Base-by-base conservation (phyloP, 1,140 invertebrate species). In the Apis dorsata region DNA sequence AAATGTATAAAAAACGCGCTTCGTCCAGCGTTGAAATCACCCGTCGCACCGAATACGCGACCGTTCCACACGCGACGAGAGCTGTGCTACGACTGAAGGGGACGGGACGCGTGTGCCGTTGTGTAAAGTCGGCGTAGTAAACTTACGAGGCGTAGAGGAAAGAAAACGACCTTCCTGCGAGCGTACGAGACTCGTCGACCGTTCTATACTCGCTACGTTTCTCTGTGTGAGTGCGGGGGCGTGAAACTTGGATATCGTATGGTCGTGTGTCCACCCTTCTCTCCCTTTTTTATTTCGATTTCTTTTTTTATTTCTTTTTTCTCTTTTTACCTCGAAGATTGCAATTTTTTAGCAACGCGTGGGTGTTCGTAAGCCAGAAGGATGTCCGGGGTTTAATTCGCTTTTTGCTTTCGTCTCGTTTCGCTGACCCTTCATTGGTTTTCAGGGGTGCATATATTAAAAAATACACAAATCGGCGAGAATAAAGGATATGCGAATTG, bases 111-210 rank as follows among this genome's bases (percentile, higher is more conserved):
- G 71, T 44, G 68, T 73, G 63, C 28, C 63, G 83, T 49, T 81
- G 80, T 81, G 83, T 75, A 80, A 65, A 81, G 70, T 65, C 62
- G 72, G 19, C 60, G 68, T 78, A 86, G 86, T 83, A 72, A 86
- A 73, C 85, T 49, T 72, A 62, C 75, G 69, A 83, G 84, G 71
- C 80, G 82, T 60, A 79, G 84, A 90, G 91, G 90, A 91, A 91
- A 89, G 90, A 91, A 89, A 90, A 91, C 91, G 90, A 91, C 91
- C 91, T 91, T 91, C 89, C 90, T 88, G 84, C 83, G 76, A 76
- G 66, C 51, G 57, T n/a, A 79, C 28, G 69, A 82, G 49, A 63
- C 60, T 1, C 75, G 74, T 65, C 57, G 53, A 65, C 28, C 72
- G 69, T 70, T 62, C 57, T n/a, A 69, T 53, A 53, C 70, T 49